Evolutionary conservation across 2,888 invertebrate genomes (phyloP), one percentile per base, ranked within the genome.

Genomic region (Mesorhabditis belari): DNA sequence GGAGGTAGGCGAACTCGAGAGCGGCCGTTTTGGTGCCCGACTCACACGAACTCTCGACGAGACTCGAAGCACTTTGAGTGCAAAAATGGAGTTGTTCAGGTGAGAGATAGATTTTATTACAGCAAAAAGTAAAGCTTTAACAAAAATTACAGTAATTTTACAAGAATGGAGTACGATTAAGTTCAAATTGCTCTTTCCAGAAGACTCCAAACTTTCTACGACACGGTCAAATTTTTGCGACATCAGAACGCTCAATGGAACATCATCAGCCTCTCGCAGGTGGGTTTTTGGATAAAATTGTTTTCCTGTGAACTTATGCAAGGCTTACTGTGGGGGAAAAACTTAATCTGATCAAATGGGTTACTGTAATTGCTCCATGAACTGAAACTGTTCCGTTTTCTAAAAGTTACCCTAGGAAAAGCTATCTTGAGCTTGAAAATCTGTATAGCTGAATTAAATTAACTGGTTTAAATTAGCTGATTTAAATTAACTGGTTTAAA

Each of bases 171-270:
- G 12, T 2, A 5, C 26, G 23, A 3, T 58, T n/a, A 23, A 72
- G 58, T n/a, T n/a, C 73, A 73, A 72, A 72, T 70, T 25, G 53
- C 73, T 29, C 68, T 72, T 61, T 35, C 44, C 44, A 70, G 68
- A 55, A 66, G 77, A 35, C 70, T 78, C 53, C 77, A 78, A 63
- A 64, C 64, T 25, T 76, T 78, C 66, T 74, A 77, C 69, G 75
- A 76, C 63, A 67, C 69, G 49, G 73, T 78, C 57, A 68, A 64
- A 54, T 61, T 55, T 50, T 35, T 71, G 52, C 66, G 69, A 50
- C 58, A 55, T 25, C 64, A 65, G 55, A 71, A 71, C 55, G 59
- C 54, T 17, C 58, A 65, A 55, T 71, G 71, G 71, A 66, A 66
- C 57, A 58, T 63, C 25, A 71, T 71, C 57, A 64, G 61, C 55